Evolutionary conservation across 2,888 invertebrate species (phyloP), one percentile per base, ranked within the genome.

Genomic region (Sphaerophoria taeniata): DNA sequence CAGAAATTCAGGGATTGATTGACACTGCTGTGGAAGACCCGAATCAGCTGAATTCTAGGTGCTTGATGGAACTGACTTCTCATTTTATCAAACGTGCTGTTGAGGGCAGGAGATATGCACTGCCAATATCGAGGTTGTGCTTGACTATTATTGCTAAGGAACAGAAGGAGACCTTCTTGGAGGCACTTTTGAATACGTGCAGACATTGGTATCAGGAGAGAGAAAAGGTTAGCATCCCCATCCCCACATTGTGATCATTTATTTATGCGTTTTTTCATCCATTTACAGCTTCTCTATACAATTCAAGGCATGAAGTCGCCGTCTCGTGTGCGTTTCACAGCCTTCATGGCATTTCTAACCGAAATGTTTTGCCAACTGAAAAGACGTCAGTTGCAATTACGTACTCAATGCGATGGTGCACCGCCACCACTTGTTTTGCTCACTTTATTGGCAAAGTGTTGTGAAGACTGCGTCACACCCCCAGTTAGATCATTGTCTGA

Each of bases 281-380:
- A 47, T 58, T 60, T 71, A 4, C 60, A 92, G 92, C 87, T 92
- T 53, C 88, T 92, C 33, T 92, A 90, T 83, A 90, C 90, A 60
- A 91, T 92, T 24, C 92, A 92, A 79, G 92, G 92, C 78, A 92
- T 92, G 90, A 95, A 95, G 72, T 95, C 91, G 81, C 91, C 92
- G 69, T 91, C 95, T 12, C 94, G 95, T 69, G 95, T 95, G 49
- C 94, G 94, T 81, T 95, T 94, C 90, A 96, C 95, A 90, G 96
- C 97, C 88, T 97, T 97, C 93, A 97, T 97, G 94, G 96, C 96
- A 92, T 97, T 97, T 93, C 93, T 97, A 87, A 96, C 97, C 89
- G 97, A 97, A 94, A 96, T 97, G 95, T 97, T 97, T 92, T 96
- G 96, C 91, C 96, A 97, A 94, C 92, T 97, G 89, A 96, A 97